phyloP scores from a whole-genome alignment of 2,888 invertebrate genomes.

The Sericinus montela region DNA sequence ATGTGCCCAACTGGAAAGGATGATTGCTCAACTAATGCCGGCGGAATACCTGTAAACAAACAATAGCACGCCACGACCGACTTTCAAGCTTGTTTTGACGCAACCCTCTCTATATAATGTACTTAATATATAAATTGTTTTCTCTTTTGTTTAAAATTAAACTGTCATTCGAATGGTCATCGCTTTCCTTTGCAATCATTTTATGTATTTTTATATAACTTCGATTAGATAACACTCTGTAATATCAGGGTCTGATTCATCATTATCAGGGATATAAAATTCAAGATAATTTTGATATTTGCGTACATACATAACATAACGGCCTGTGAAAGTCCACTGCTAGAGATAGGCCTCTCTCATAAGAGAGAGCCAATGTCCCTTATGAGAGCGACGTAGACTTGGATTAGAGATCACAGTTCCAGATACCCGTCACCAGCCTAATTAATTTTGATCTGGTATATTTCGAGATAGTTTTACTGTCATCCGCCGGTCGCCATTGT shows the following conservation, averaged over 20 bases:
- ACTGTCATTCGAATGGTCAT: constrained; percentile 5
- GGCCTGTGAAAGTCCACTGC: no score
- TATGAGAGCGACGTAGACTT: no score
- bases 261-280: not conserved
- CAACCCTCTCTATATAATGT: constrained; percentile 46
- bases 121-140: constrained; percentile 44
- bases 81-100: constrained; percentile 36
- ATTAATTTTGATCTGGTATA: no score
- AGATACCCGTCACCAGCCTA: no score
- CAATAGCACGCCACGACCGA: constrained; percentile 50
- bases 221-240: not conserved
- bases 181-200: constrained; percentile 1
- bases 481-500: no score
- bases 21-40: constrained; percentile 65
- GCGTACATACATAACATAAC: no score
- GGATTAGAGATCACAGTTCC: no score
- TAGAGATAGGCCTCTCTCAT: no score
- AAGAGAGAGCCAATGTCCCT: no score
- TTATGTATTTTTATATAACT: not conserved
- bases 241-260: not conserved
- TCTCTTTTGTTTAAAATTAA: constrained; percentile 25
- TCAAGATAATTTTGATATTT: no score
- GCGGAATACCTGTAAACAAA: constrained; percentile 56
- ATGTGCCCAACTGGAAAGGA: constrained; percentile 49
- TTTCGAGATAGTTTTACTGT: no score